A percentile compares a stretch with the other conserved stretches of the same genome.
phyloP scores from a whole-genome alignment of 2,797 vertebrate genomes.

The Sebastes dallii region DNA sequence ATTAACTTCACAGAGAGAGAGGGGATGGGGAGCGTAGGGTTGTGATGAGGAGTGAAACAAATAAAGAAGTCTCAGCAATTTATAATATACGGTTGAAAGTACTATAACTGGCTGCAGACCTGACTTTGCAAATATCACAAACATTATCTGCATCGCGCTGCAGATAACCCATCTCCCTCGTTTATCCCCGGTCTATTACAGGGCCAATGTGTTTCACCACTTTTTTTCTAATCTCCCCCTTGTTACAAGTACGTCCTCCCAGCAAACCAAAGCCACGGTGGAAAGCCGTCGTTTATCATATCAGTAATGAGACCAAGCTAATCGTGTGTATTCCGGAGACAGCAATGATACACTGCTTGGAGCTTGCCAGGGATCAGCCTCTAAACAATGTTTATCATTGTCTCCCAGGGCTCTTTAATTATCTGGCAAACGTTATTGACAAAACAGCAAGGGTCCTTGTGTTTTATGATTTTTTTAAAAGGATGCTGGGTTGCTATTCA shows the following conservation, averaged over 20 bases:
- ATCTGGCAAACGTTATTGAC: constrained; percentile 79
- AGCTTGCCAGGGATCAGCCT: constrained; percentile 81
- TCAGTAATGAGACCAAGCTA: constrained; percentile 81
- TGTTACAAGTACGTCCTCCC: constrained; percentile 48
- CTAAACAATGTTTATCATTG: constrained; percentile 83
- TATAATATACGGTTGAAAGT: background rate
- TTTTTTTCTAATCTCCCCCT: constrained; percentile 30
- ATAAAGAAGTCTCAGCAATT: constrained; percentile 34
- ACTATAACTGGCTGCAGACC: constrained; percentile 24
- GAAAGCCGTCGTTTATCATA: constrained; percentile 78
- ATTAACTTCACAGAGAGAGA: constrained; percentile 51
- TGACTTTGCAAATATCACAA: constrained; percentile 43
- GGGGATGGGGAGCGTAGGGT: background rate
- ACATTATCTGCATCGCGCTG: constrained; percentile 39
- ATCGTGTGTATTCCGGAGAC: constrained; percentile 81
- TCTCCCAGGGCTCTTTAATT: constrained; percentile 81
- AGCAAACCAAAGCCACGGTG: constrained; percentile 65
- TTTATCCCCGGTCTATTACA: constrained; percentile 48
- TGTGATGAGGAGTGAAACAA: constrained; percentile 35
- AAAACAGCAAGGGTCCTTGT: constrained; percentile 64
- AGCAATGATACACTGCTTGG: constrained; percentile 78
- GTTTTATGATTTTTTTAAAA: constrained; percentile 65
- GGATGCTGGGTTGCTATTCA: constrained; percentile 37
- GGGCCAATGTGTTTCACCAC: constrained; percentile 51
- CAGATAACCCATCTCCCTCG: constrained; percentile 47